Percentiles rank a stretch among this genome's conserved stretches.
Conservation (phyloP, 2,113 vertebrate genomes). For the Phalacrocorax brasilianus region DNA sequence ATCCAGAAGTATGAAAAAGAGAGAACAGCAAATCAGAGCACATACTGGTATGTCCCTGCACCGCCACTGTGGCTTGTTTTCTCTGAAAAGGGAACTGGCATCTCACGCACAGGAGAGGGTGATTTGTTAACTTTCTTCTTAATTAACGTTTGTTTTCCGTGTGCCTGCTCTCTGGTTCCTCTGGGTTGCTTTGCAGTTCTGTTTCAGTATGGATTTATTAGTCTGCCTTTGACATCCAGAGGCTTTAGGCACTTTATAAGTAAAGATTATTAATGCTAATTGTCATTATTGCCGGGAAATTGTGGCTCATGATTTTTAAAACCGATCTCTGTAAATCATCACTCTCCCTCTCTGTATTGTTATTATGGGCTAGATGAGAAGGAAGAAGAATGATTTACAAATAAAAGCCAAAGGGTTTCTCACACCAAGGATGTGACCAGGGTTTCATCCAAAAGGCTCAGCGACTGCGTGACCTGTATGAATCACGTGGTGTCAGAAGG, state of each 20-base stretch:
- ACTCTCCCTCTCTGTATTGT: neutral
- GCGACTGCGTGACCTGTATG: neutral
- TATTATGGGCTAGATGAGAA: neutral
- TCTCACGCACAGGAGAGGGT: neutral
- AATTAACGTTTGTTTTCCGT: constrained; percentile 2
- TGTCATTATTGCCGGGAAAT: neutral
- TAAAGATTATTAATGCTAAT: neutral
- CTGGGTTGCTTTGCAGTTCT: neutral
- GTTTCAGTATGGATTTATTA: neutral
- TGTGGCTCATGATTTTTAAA: neutral
- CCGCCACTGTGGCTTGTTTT: neutral
- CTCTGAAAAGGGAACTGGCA: neutral
- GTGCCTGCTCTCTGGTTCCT: neutral
- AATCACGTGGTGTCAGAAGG: neutral
- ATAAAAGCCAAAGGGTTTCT: neutral
- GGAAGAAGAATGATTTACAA: neutral
- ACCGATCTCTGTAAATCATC: neutral
- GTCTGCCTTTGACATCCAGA: neutral
- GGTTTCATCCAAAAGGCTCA: neutral
- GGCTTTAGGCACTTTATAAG: neutral
- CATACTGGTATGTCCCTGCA: constrained; percentile 77
- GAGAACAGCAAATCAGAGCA: constrained; percentile 82
- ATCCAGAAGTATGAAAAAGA: constrained; percentile 79
- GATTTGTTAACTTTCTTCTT: neutral
- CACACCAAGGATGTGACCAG: neutral